Base-by-base conservation (phyloP, 2,113 vertebrate genomes). In the Bufo bufo region DNA sequence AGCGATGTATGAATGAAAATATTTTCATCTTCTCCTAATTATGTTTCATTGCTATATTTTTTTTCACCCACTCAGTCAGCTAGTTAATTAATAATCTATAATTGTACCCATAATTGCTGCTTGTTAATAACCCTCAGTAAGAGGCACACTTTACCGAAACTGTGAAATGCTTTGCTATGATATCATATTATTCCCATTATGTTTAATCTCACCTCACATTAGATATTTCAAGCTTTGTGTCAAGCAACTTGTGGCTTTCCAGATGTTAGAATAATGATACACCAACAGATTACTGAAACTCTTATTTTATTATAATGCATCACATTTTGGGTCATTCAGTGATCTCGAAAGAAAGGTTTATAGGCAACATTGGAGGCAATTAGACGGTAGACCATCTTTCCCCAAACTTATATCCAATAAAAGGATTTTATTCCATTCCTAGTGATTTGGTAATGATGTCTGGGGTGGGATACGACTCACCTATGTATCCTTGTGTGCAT, bases 61-160 rank as follows among this genome's bases (percentile, higher is more conserved):
- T 83, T 88, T 58, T 75, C 80, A 77, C 43, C 43, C 71, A 66
- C 58, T 16, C 58, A 82, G 65, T 74, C 59, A 81, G 63, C 86
- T 74, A 87, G 82, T 83, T 87, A 87, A 81, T 87, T 83, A 63
- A 63, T 87, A 88, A 86, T 83, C 14, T 52, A 77, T 83, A 83
- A 88, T n/a, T 83, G 66, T 61, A 10, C 33, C 69, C 77, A 23
- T 77, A 83, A 74, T 77, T 77, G 45, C 69, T 43, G 23, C 69
- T 10, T 86, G 75, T 61, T 82, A 63, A 59, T 82, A 82, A 17
- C 69, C 14, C 13, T 47, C 58, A 82, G 23, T 71, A 61, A 82
- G 50, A 49, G 56, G 54, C 58, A 61, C 72, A 85, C 20, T 74
- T 74, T 33, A 58, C 10, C 13, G 52, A 72, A 58, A n/a, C 83